These are phyloP conservation scores for Cantharis flavilabris DNA, from an alignment of 2,888 invertebrate species.

Conservation along the genomic window DNA sequence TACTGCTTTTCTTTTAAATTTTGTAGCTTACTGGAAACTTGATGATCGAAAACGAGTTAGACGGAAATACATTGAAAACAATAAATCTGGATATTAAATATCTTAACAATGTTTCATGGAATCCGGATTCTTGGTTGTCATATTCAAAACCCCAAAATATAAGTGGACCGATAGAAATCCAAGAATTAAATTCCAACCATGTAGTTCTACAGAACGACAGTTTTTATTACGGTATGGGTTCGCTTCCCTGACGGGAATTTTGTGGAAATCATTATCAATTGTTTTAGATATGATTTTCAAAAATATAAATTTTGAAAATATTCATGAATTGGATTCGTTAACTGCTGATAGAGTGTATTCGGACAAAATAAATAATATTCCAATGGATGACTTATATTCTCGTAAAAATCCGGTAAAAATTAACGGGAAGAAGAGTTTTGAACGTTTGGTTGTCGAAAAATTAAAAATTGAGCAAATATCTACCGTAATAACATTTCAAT, in stretches of 20 bases:
- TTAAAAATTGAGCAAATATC: background rate
- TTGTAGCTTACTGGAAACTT: conserved; percentile 37
- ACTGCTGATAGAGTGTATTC: conserved; percentile 35
- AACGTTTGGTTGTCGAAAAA: background rate
- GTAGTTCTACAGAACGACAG: conserved; percentile 33
- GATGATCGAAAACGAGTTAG: conserved; percentile 35
- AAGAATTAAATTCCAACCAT: conserved; percentile 31
- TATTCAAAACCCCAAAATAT: conserved; percentile 43
- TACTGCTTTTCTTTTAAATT: conserved; percentile 4
- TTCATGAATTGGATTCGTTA: conserved; percentile 34
- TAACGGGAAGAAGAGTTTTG: conserved; percentile 12
- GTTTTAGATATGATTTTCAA: background rate
- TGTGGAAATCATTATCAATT: background rate
- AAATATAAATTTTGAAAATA: background rate
- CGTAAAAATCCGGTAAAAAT: conserved; percentile 29
- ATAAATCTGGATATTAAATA: conserved; percentile 35
- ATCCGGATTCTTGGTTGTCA: conserved; percentile 43
- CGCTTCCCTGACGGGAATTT: background rate
- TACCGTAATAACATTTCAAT: background rate
- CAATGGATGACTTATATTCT: conserved; percentile 41
- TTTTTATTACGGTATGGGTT: conserved; percentile 37
- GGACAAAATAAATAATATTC: conserved; percentile 41
- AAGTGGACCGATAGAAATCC: conserved; percentile 37
- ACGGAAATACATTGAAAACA: conserved; percentile 32
- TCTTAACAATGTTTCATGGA: conserved; percentile 42